A percentile compares a stretch with the other conserved stretches of the same genome.
Evolutionary conservation across 2,113 vertebrate species (phyloP).

Genomic region (Alaudala cheleensis): DNA sequence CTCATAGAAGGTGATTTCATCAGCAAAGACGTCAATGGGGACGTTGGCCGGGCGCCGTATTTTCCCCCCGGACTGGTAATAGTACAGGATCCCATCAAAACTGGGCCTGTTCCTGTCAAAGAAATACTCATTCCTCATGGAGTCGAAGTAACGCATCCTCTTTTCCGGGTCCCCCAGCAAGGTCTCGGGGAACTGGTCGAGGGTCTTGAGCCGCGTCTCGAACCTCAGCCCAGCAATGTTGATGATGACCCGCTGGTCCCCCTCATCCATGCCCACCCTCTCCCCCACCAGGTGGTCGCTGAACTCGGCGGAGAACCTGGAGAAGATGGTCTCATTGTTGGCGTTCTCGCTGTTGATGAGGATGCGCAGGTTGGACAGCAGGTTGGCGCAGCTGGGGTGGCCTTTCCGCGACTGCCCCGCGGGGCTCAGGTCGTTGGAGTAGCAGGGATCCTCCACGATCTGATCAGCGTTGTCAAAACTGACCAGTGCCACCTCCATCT

Average conservation of each 20-base stretch:
- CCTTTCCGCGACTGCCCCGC: slow-evolving; percentile 60
- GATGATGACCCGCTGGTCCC: slow-evolving; percentile 90
- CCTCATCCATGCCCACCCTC: slow-evolving; percentile 80
- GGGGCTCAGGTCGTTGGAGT: slow-evolving; percentile 70
- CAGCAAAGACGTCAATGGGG: slow-evolving; percentile 90
- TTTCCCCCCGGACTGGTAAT: slow-evolving; percentile 95
- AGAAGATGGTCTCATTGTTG: slow-evolving; percentile 85
- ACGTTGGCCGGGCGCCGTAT: slow-evolving; percentile 92
- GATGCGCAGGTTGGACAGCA: slow-evolving; percentile 86
- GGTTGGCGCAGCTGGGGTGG: slow-evolving; percentile 76
- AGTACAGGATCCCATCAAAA: slow-evolving; percentile 96
- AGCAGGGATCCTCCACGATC: slow-evolving; percentile 81
- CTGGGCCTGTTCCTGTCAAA: slow-evolving; percentile 95
- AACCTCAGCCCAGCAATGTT: slow-evolving; percentile 95
- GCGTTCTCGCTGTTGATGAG: slow-evolving; percentile 79
- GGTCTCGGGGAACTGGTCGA: slow-evolving; percentile 92
- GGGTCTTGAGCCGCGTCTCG: slow-evolving; percentile 90
- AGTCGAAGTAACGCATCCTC: slow-evolving; percentile 94
- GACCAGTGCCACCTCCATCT: slow-evolving; percentile 92
- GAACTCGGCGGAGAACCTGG: slow-evolving; percentile 81
- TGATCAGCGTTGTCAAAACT: slow-evolving; percentile 86
- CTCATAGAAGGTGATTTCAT: slow-evolving; percentile 94
- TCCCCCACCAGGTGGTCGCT: slow-evolving; percentile 82
- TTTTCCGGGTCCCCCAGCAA: slow-evolving; percentile 88
- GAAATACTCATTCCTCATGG: slow-evolving; percentile 97